Percentiles rank a stretch among this genome's conserved stretches.
Evolutionary conservation across 2,797 vertebrate genomes (phyloP).

Genomic region (Xyrichtys novacula): DNA sequence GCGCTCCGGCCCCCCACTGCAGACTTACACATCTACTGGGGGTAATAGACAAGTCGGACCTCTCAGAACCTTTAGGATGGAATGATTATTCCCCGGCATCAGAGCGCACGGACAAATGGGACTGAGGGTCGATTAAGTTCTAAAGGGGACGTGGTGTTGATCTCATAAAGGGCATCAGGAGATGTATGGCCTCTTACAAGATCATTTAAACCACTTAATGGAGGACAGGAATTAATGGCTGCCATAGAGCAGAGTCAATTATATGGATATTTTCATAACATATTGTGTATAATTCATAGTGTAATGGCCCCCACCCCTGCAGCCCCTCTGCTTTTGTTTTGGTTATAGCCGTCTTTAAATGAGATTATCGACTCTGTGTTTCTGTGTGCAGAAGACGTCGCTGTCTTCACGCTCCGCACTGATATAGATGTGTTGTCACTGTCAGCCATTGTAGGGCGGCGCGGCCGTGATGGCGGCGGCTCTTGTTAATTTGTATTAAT

Average conservation of each 20-base stretch:
- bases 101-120: constrained; percentile 76
- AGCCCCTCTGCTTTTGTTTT: constrained; percentile 69
- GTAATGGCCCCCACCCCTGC: constrained; percentile 72
- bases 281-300: constrained; percentile 81
- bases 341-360: constrained; percentile 75
- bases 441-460: constrained; percentile 59
- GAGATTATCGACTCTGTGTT: constrained; percentile 70
- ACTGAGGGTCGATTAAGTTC: constrained; percentile 81
- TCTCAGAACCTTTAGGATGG: constrained; percentile 75
- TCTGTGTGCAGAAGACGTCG: constrained; percentile 60
- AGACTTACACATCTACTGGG: constrained; percentile 61
- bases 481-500: constrained; percentile 87
- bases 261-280: constrained; percentile 85
- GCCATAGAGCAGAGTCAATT: constrained; percentile 82
- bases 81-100: constrained; percentile 79
- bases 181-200: constrained; percentile 84
- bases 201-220: constrained; percentile 87
- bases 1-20: constrained; percentile 55
- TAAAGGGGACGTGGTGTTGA: constrained; percentile 75
- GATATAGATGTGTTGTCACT: constrained; percentile 71
- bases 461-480: constrained; percentile 62
- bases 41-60: constrained; percentile 76
- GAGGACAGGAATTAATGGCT: constrained; percentile 83
- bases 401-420: constrained; percentile 53
- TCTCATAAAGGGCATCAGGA: constrained; percentile 85